Conservation (phyloP, 2,888 invertebrate species). For the Hypomecis punctinalis region DNA sequence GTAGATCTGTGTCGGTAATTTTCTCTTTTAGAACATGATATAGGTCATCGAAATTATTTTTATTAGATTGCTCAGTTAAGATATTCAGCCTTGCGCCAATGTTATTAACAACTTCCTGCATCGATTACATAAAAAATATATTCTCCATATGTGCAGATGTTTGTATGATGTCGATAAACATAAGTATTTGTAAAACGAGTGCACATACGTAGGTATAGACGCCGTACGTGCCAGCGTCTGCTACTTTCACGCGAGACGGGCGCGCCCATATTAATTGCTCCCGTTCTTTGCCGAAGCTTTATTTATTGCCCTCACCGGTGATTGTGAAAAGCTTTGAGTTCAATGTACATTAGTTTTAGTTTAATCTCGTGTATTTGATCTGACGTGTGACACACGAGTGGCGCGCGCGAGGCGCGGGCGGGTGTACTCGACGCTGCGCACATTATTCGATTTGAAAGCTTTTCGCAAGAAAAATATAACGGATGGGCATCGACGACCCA, state of each 20-base stretch:
- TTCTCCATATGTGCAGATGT: constrained; percentile 23
- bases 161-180: constrained; percentile 37
- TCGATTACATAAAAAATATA: constrained; percentile 36
- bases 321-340: constrained; percentile 82
- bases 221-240: constrained; percentile 62
- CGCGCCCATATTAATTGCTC: constrained; percentile 85
- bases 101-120: constrained; percentile 31
- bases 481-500: constrained; percentile 39
- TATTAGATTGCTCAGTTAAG: constrained; percentile 2
- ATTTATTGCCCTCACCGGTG: constrained; percentile 81
- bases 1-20: constrained; percentile 27
- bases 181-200: constrained; percentile 38
- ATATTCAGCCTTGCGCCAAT: constrained; percentile 21
- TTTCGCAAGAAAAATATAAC: constrained; percentile 62
- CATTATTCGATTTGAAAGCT: constrained; percentile 48
- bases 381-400: constrained; percentile 76
- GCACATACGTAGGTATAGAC: constrained; percentile 46
- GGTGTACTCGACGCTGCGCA: constrained; percentile 42
- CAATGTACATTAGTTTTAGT: constrained; percentile 81
- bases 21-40: constrained; percentile 25
- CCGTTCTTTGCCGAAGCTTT: constrained; percentile 83
- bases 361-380: constrained; percentile 78
- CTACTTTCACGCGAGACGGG: constrained; percentile 80
- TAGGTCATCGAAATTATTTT: constrained; percentile 15
- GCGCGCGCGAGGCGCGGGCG: constrained; percentile 27